Evolutionary conservation across 2,113 vertebrate species (phyloP), one percentile per base, ranked within the genome.

Genomic region (Tympanuchus pallidicinctus): DNA sequence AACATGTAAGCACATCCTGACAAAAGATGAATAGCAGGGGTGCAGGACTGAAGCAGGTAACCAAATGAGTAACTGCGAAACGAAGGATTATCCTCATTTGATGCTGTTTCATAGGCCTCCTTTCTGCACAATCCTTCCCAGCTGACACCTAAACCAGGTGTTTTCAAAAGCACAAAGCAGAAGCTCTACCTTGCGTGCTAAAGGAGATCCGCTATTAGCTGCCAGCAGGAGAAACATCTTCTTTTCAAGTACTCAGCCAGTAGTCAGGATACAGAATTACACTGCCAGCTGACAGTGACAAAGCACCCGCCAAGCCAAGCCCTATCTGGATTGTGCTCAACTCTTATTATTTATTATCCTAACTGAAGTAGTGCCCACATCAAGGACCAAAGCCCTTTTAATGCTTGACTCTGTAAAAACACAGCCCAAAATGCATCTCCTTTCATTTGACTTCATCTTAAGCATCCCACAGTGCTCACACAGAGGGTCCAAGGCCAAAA

Each of bases 21-120:
- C 90, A 95, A 95, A 96, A 91, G 88, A 95, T 93, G 92, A 95
- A 95, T 96, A 94, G 93, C 82, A 93, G 93, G 91, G 76, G 91
- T 93, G 91, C 91, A 90, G 72, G 76, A 91, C 82, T 73, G 80
- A 94, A 43, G 89, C 90, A 94, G 88, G 93, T 95, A 94, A 94
- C 93, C 93, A 95, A 96, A 95, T 91, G 93, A 94, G 88, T 94
- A 94, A 92, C 95, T 90, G 82, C 89, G 82, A 97, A 93, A 96
- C 94, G 91, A 94, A 96, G 89, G 94, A 94, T 93, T 96, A 96
- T 88, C 69, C 76, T 95, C 88, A 92, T 93, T 81, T 91, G 88
- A 93, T 95, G 65, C 40, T 92, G 77, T 81, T 95, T 94, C 82
- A 90, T 66, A 77, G 1, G 6, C 60, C 82, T 94, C 69, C 76